Percentiles rank a stretch among this genome's conserved stretches.
These are phyloP conservation scores for Octopus bimaculoides DNA, from an alignment of 1,140 invertebrate genomes.

Conservation along the genomic window DNA sequence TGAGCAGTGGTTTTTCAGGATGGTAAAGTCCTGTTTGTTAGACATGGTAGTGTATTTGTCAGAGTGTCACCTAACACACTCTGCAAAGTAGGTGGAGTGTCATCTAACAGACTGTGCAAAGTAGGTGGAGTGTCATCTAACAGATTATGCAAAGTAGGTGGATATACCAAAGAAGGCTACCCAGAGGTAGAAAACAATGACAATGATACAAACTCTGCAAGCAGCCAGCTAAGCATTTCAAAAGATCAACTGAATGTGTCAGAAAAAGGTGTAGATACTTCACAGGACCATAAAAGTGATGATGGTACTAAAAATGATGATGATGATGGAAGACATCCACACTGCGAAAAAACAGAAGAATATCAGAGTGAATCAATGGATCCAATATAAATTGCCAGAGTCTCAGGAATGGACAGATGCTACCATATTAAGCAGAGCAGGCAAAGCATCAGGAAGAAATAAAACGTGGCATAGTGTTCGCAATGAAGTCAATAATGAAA, in stretches of 20 bases:
- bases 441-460: no score
- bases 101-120: neutral
- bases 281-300: neutral
- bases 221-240: neutral
- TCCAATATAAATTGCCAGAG: no score
- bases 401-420: no score
- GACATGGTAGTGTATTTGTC: conserved; percentile 24
- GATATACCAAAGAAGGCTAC: neutral
- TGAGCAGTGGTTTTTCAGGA: conserved; percentile 21
- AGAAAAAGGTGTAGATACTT: neutral
- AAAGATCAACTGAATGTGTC: neutral
- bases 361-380: no score
- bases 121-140: neutral
- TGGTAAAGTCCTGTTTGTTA: conserved; percentile 26
- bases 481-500: no score
- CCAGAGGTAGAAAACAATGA: neutral
- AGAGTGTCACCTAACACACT: conserved; percentile 17
- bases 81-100: neutral
- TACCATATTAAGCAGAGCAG: no score
- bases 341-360: no score
- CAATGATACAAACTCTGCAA: neutral
- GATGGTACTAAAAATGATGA: neutral
- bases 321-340: no score
- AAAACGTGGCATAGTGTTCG: no score
- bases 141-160: neutral